These are phyloP conservation scores for Parauchenoglanis ngamensis DNA, from an alignment of 2,797 vertebrate species.

Conservation along the genomic window DNA sequence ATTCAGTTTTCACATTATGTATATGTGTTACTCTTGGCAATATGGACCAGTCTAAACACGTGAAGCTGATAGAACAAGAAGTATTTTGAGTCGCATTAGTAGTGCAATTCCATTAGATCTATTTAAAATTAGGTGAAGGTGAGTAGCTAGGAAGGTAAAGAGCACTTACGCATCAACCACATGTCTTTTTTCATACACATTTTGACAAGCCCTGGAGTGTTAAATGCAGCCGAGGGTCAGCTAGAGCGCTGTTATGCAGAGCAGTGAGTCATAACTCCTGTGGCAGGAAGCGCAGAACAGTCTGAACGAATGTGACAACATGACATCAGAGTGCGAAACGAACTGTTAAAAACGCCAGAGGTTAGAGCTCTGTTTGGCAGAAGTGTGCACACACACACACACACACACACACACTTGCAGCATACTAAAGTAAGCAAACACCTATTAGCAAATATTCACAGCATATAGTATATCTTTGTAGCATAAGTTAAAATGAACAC, in stretches of 20 bases:
- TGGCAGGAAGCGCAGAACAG: slow-evolving; percentile 37
- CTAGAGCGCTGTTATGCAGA: slow-evolving; percentile 22
- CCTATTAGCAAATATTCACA: background rate
- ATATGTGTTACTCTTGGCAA: slow-evolving; percentile 4
- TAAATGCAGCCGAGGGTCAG: slow-evolving; percentile 46
- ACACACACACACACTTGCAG: slow-evolving; percentile 26
- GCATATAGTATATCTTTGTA: background rate
- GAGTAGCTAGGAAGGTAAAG: slow-evolving; percentile 32
- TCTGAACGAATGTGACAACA: slow-evolving; percentile 43
- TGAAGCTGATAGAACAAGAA: background rate
- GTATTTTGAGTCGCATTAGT: background rate
- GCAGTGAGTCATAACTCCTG: slow-evolving; percentile 43
- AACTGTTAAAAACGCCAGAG: slow-evolving; percentile 53
- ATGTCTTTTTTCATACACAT: slow-evolving; percentile 29
- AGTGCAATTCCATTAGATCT: background rate
- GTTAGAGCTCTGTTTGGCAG: slow-evolving; percentile 51
- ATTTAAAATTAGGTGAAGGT: slow-evolving; percentile 36
- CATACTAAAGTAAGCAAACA: background rate
- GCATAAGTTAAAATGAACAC: background rate
- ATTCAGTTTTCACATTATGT: slow-evolving; percentile 7
- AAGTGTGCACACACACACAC: slow-evolving; percentile 41
- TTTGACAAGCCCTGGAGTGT: slow-evolving; percentile 41
- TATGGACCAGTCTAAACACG: background rate
- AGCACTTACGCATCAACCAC: slow-evolving; percentile 24
- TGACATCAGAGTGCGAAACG: slow-evolving; percentile 49